Evolutionary conservation across 2,888 invertebrate species (phyloP), one percentile per base, ranked within the genome.

Genomic region (Chloroclystis v-ata): DNA sequence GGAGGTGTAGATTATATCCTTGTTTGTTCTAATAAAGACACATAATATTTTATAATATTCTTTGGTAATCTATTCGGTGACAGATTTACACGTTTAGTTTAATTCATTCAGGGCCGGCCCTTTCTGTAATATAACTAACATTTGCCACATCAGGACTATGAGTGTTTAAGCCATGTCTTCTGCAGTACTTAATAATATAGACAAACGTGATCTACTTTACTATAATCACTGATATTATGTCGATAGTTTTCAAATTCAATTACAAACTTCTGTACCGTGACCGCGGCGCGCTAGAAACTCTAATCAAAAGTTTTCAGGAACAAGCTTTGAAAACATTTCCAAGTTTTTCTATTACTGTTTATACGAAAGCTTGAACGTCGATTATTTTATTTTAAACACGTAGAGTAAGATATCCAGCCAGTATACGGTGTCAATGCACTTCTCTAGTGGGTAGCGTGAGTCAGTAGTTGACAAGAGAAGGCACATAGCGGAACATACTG

Each of bases 1-100:
- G 33, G 16, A 35, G 10, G 33, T 61, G 65, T 59, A 62, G 59
- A 63, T 61, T 69, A 69, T 72, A 70, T 63, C 69, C 72, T 69
- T 75, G 69, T 74, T 68, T 72, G 67, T 70, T 72, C 59, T 56
- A 63, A 66, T 62, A 61, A 64, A 69, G 75, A 69, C 73, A 72
- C 69, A 64, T 63, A 60, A 52, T 58, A 52, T 52, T 47, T 50
- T 57, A 40, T 14, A 44, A 51, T 45, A 42, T 50, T 51, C 49
- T 41, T 49, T 41, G 37, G 32, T 24, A 41, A 49, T 37, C 35
- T 28, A 9, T 26, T 37, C 28, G 41, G 20, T 4, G 2, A 20
- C 20, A 20, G 5, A 5, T 20, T 20, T 20, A 20, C 20, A 2
- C 2, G 20, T 20, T 2, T 20, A 4, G 20, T 5, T 20, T 20